Conservation (phyloP, 35 echinoderm and acorn worm species). For the Ptychodera flava region DNA sequence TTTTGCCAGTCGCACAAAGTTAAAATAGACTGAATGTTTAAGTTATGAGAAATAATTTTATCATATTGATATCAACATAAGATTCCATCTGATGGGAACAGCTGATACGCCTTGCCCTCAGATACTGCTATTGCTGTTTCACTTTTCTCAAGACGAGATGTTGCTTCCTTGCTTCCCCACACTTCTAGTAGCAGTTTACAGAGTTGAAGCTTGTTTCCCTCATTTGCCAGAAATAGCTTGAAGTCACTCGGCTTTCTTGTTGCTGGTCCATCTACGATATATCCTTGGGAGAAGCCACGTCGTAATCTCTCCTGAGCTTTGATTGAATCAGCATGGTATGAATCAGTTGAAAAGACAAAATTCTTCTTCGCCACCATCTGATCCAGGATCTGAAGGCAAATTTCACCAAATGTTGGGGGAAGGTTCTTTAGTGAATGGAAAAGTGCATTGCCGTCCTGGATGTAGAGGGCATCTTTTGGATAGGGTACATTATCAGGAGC, state of each 20-base stretch:
- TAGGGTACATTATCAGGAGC: constrained; percentile 21
- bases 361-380: constrained; percentile 46
- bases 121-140: constrained; percentile 7
- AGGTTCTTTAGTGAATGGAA: constrained; percentile 34
- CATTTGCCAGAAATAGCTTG: constrained; percentile 50
- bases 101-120: constrained; percentile 12
- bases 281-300: constrained; percentile 28
- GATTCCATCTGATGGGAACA: not conserved
- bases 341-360: constrained; percentile 58
- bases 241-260: constrained; percentile 44
- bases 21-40: not conserved
- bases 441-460: constrained; percentile 65
- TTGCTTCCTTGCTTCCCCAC: constrained; percentile 40
- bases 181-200: constrained; percentile 37
- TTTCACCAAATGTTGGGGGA: constrained; percentile 41
- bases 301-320: constrained; percentile 44
- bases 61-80: not conserved
- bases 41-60: not conserved
- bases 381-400: constrained; percentile 41
- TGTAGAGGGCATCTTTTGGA: constrained; percentile 27
- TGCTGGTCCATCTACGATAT: constrained; percentile 28
- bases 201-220: constrained; percentile 48
- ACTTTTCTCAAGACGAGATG: constrained; percentile 33
- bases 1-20: not conserved
- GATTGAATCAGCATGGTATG: constrained; percentile 41